Conservation (phyloP, 2,113 vertebrate species). For the Polypterus senegalus region DNA sequence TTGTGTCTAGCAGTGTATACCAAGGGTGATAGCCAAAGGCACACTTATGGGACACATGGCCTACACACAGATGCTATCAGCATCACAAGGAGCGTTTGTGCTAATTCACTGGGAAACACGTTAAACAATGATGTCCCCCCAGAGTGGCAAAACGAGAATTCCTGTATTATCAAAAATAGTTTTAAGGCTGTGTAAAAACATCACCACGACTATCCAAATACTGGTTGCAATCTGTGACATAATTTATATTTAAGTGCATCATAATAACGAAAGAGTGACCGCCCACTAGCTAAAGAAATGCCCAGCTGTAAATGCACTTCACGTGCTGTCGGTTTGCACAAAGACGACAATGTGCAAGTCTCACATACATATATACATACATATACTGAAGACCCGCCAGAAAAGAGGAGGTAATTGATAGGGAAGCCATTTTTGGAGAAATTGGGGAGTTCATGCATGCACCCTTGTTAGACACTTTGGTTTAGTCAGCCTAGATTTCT, state of each 20-base stretch:
- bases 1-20: conserved; percentile 72
- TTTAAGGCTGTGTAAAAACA: conserved; percentile 2
- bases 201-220: neutral
- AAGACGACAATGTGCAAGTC: too few species aligned
- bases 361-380: too few species aligned
- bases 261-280: too few species aligned
- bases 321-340: too few species aligned
- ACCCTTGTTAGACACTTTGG: conserved; percentile 35
- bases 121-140: neutral
- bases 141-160: conserved; percentile 3
- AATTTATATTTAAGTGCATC: too few species aligned
- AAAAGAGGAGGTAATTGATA: conserved; percentile 9
- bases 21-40: conserved; percentile 87
- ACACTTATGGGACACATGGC: conserved; percentile 62
- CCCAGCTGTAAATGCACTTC: too few species aligned
- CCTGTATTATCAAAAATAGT: conserved; percentile 23
- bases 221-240: too few species aligned
- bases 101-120: neutral
- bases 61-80: conserved; percentile 33
- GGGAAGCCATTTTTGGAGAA: neutral
- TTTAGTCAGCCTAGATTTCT: conserved; percentile 36
- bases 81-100: conserved; percentile 14
- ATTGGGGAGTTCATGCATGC: conserved; percentile 22
- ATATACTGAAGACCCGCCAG: conserved; percentile 13
- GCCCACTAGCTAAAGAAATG: too few species aligned